Evolutionary conservation across 2,888 invertebrate genomes (phyloP).

Genomic region (Falcaria lacertinaria): DNA sequence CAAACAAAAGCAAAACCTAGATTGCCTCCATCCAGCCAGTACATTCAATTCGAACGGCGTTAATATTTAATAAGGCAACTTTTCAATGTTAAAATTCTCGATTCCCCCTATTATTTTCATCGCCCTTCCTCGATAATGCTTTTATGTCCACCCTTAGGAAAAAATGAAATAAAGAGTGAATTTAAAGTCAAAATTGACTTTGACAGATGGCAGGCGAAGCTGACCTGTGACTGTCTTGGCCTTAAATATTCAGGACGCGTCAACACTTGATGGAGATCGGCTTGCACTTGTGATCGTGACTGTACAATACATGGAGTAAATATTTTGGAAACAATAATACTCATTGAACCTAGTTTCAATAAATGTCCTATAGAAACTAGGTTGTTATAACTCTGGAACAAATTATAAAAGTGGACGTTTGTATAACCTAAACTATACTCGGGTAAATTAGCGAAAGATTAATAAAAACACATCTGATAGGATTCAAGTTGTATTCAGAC

Average conservation of each 20-base stretch:
- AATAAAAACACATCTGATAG: too few species aligned
- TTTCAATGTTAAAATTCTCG: constrained; percentile 62
- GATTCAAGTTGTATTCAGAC: too few species aligned
- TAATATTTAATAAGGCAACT: constrained; percentile 63
- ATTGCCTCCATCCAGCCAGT: constrained; percentile 11
- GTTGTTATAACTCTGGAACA: too few species aligned
- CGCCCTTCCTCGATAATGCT: constrained; percentile 68
- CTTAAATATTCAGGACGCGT: constrained; percentile 63
- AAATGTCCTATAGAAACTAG: too few species aligned
- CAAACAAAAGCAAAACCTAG: constrained; percentile 2
- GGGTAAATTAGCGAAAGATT: too few species aligned
- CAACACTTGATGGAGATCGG: constrained; percentile 46
- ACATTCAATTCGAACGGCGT: constrained; percentile 39
- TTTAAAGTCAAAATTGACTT: constrained; percentile 75
- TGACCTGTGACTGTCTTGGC: constrained; percentile 64
- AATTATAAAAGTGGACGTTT: too few species aligned
- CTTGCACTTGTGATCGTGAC: constrained; percentile 21
- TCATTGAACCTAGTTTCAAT: too few species aligned
- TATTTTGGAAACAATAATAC: too few species aligned
- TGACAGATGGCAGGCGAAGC: constrained; percentile 62
- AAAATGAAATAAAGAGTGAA: constrained; percentile 64
- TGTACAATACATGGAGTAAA: constrained; percentile 3
- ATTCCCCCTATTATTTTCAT: constrained; percentile 54
- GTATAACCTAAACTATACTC: too few species aligned
- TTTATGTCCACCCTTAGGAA: constrained; percentile 56